A percentile compares a stretch with the other conserved stretches of the same genome.
phyloP scores from a whole-genome alignment of 2,113 vertebrate species.

The Gadus macrocephalus region DNA sequence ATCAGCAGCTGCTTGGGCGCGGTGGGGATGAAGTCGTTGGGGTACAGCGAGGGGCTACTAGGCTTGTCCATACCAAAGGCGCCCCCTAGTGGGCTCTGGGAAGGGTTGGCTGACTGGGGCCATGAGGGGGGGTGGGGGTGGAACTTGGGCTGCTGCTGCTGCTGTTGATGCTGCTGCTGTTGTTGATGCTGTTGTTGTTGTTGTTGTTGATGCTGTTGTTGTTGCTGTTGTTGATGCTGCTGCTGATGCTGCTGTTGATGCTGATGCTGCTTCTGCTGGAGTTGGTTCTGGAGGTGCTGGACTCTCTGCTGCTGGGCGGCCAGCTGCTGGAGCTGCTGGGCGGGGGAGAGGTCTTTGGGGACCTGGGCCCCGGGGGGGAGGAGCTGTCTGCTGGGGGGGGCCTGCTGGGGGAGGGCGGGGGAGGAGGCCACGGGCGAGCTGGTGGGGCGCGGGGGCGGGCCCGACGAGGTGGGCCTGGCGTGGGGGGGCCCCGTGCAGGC shows the following conservation, averaged over 20 bases:
- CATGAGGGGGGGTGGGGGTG: conserved; percentile 79
- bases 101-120: conserved; percentile 75
- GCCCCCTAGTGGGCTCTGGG: conserved; percentile 79
- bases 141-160: conserved; percentile 76
- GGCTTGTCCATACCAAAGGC: conserved; percentile 86
- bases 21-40: conserved; percentile 83
- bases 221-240: conserved; percentile 72
- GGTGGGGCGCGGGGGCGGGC: conserved; percentile 77
- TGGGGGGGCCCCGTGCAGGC: conserved; percentile 81
- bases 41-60: conserved; percentile 83
- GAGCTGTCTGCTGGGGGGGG: conserved; percentile 67
- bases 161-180: conserved; percentile 89
- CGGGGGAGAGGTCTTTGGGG: conserved; percentile 79
- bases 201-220: too few species aligned
- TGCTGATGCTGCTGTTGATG: conserved; percentile 25
- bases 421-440: conserved; percentile 75
- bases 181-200: conserved; percentile 83
- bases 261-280: conserved; percentile 78
- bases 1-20: conserved; percentile 83
- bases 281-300: conserved; percentile 88
- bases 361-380: conserved; percentile 63
- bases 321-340: conserved; percentile 81
- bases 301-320: conserved; percentile 84
- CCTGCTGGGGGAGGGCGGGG: conserved; percentile 72
- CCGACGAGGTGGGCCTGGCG: conserved; percentile 80